phyloP scores from a whole-genome alignment of 1,140 invertebrate species.

The Sycophaga agraensis region DNA sequence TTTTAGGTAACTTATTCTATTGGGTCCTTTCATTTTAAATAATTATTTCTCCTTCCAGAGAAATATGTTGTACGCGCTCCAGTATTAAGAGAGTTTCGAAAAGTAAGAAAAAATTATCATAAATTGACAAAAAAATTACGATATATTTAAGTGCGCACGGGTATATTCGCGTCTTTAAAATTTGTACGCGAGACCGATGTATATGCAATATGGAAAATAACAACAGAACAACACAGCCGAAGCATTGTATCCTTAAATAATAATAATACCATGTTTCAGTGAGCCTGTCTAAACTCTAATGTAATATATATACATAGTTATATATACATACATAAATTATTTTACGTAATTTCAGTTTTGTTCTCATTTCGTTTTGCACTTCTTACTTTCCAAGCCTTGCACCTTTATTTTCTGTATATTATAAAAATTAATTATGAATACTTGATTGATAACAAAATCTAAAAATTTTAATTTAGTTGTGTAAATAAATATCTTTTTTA shows the following conservation, averaged over 20 bases:
- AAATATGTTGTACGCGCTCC: conserved; percentile 12
- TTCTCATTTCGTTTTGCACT: conserved; percentile 19
- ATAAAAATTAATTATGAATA: too few relatives aligned
- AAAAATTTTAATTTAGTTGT: too few relatives aligned
- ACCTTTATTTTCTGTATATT: not conserved
- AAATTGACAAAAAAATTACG: not conserved
- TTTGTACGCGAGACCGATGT: not conserved
- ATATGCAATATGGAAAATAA: conserved; percentile 10
- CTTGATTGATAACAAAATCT: too few relatives aligned
- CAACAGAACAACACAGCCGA: conserved; percentile 1
- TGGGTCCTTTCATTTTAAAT: not conserved
- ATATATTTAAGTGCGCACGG: not conserved
- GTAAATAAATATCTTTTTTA: too few relatives aligned
- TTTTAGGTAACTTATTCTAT: conserved; percentile 12
- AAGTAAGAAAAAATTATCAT: conserved; percentile 1
- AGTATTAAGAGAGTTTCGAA: conserved; percentile 18
- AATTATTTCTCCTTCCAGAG: not conserved
- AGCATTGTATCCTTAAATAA: conserved; percentile 19
- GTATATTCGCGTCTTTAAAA: conserved; percentile 2
- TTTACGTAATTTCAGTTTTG: conserved; percentile 33
- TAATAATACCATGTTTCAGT: conserved; percentile 15
- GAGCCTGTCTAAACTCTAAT: conserved; percentile 21
- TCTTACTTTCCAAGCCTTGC: not conserved
- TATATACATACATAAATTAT: conserved; percentile 37
- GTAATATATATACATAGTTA: conserved; percentile 31